phyloP scores from a whole-genome alignment of 1,140 invertebrate species.

The Polyergus mexicanus region DNA sequence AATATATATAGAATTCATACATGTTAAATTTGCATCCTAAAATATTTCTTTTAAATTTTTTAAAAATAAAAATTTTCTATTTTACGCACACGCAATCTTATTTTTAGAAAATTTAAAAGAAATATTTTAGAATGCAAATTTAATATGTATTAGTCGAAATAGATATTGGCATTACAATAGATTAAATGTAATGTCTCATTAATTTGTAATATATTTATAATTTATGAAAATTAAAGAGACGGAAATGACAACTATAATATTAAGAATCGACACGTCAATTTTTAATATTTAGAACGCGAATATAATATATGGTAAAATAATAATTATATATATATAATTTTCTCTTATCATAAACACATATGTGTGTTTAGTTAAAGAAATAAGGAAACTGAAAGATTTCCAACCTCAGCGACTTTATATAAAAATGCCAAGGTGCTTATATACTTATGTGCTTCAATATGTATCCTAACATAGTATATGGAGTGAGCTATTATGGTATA shows the following conservation, averaged over 20 bases:
- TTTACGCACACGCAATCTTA: too few relatives aligned
- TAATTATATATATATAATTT: slow-evolving; percentile 28
- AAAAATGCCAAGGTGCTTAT: background rate
- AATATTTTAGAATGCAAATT: background rate
- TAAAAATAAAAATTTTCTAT: background rate
- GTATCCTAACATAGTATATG: slow-evolving; percentile 8
- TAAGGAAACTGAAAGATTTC: slow-evolving; percentile 17
- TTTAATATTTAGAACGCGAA: background rate
- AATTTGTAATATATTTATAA: background rate
- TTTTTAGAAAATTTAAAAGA: background rate
- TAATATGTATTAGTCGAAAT: slow-evolving; percentile 11
- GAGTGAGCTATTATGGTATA: background rate
- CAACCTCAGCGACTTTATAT: background rate
- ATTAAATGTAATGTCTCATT: background rate
- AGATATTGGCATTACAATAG: background rate
- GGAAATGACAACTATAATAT: background rate
- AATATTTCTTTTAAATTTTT: background rate
- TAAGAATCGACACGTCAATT: background rate
- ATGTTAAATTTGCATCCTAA: background rate
- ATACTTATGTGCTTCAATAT: background rate
- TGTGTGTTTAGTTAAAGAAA: slow-evolving; percentile 10
- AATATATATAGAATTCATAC: background rate
- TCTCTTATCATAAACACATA: background rate
- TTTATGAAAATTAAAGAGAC: background rate
- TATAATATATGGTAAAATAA: slow-evolving; percentile 20